Base-by-base conservation (phyloP, 2,113 vertebrate species). In the Raphicerus campestris region DNA sequence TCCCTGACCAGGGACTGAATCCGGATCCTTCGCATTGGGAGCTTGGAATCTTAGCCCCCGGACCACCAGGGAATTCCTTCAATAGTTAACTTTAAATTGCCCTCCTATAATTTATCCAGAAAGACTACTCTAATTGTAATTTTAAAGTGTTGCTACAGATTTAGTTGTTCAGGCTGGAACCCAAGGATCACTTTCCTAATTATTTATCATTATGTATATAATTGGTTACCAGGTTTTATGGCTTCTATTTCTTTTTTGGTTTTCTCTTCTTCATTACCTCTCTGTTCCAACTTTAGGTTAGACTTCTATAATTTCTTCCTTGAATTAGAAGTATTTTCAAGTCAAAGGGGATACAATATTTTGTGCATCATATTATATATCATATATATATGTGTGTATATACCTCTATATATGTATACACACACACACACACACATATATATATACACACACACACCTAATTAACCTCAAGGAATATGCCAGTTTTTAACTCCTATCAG, bases 61-160 rank as follows among this genome's bases (percentile, higher is more conserved):
- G 35, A 75, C 22, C 39, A 42, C 70, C 39, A 42, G 70, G 35
- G 22, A 75, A 42, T 3, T 75, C 70, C 20, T 22, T 75, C 11
- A 26, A 42, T 6, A 75, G 22, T 42, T 24, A 26, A 14, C 70
- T 42, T 94, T 93, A 91, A 92, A 96, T 61, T 93, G 73, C 35
- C 20, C 13, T 90, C 55, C 51, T 93, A 20, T 32, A 91, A 87
- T 97, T 94, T 93, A 73, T 89, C 17, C 30, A 55, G 80, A 55
- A 35, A 82, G 49, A 94, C 47, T 83, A 32, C 66, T 97, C 70
- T 83, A 94, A 95, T 58, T 93, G 10, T 83, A 42, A 96, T 96
- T 94, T 96, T 30, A 92, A 95, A 63, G 16, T 47, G 42, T 91
- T 56, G 89, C 14, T 70, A 53, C 35, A 93, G 87, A 80, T 75